Conservation (phyloP, 92 coral and sea anemone species). For the Palythoa grandis region DNA sequence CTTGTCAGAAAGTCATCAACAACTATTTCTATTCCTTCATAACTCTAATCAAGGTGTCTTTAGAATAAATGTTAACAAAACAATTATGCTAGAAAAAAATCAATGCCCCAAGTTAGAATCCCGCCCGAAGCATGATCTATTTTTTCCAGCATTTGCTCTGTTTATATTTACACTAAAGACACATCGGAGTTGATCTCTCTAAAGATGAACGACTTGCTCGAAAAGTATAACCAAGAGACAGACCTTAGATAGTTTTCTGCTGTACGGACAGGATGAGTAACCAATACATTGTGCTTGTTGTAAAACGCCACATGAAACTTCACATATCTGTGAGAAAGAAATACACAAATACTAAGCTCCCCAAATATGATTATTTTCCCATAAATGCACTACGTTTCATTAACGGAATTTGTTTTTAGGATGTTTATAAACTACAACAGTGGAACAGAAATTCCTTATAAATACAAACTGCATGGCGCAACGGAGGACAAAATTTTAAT, state of each 20-base stretch:
- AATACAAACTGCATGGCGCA: no score
- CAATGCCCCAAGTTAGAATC: background rate
- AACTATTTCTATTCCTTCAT: no score
- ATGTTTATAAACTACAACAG: no score
- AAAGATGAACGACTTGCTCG: no score
- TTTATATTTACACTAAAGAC: background rate
- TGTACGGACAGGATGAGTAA: constrained; percentile 80
- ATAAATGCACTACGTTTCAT: no score
- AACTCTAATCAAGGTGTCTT: background rate
- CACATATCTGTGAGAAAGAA: constrained; percentile 63
- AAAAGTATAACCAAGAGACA: background rate
- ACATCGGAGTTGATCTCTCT: background rate
- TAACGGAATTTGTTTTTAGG: no score
- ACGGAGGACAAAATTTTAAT: no score
- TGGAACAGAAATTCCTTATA: no score
- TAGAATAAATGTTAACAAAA: background rate
- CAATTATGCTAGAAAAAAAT: background rate
- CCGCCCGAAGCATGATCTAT: no score
- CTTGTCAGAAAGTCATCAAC: no score
- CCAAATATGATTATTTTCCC: no score
- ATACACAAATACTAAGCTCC: background rate
- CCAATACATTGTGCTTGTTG: constrained; percentile 73
- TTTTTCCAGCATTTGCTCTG: background rate
- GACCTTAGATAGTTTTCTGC: constrained; percentile 85
- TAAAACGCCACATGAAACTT: constrained; percentile 84